Evolutionary conservation across 2,113 vertebrate genomes (phyloP).

Genomic region (Periophthalmus modestus): DNA sequence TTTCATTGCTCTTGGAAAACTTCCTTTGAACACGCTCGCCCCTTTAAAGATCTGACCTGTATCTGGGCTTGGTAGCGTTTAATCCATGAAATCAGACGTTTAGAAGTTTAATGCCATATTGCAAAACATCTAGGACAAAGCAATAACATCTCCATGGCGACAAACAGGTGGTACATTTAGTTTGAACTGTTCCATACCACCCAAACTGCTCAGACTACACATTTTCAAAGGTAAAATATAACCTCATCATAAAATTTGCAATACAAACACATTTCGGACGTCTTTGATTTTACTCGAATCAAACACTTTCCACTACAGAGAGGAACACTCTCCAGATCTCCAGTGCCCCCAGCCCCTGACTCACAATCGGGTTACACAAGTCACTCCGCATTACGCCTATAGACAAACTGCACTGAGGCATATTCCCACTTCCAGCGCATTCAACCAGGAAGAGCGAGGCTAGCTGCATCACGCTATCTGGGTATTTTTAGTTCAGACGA

Average conservation of each 20-base stretch:
- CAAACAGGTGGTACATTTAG: too few species aligned
- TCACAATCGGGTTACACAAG: neutral
- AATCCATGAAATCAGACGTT: neutral
- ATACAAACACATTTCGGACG: neutral
- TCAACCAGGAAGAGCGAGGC: neutral
- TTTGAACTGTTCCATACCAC: too few species aligned
- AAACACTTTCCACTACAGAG: neutral
- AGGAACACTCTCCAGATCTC: neutral
- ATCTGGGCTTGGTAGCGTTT: neutral
- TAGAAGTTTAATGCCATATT: neutral
- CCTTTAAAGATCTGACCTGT: neutral
- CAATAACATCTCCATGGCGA: neutral
- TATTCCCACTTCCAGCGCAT: neutral
- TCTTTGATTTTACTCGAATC: neutral
- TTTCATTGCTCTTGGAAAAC: too few species aligned
- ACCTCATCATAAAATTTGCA: too few species aligned
- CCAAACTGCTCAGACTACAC: neutral
- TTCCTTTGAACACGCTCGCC: too few species aligned
- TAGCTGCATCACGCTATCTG: neutral
- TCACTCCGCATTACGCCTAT: neutral
- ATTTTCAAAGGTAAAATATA: too few species aligned
- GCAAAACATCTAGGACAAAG: neutral
- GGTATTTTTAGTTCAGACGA: conserved; percentile 3
- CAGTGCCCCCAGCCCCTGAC: neutral
- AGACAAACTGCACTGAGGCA: conserved; percentile 1